phyloP scores from a whole-genome alignment of 2,797 vertebrate species.

The Alcedo quadribrachys region DNA sequence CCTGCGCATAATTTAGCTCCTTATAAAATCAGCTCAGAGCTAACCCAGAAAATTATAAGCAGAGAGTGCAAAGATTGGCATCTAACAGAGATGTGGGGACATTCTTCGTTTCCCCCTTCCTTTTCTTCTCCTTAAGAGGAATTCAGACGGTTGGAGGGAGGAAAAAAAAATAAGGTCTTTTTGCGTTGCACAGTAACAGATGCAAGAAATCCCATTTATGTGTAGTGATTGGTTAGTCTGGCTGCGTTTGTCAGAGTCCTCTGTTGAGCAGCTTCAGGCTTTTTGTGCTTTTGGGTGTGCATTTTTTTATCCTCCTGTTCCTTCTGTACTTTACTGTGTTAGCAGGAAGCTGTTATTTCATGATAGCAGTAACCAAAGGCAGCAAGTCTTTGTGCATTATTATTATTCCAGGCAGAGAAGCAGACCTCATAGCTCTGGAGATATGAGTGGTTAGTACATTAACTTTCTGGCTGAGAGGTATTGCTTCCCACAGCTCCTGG shows the following conservation, averaged over 20 bases:
- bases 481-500: neutral
- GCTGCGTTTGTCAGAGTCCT: neutral
- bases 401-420: neutral
- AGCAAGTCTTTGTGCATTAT: neutral
- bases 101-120: neutral
- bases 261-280: neutral
- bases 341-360: neutral
- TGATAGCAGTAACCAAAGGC: neutral
- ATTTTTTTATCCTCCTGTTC: neutral
- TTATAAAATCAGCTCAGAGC: neutral
- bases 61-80: neutral
- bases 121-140: neutral
- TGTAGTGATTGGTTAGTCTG: neutral
- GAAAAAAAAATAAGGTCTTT: neutral
- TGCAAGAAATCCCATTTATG: neutral
- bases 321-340: neutral
- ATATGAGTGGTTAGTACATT: neutral
- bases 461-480: neutral
- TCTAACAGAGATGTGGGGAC: neutral
- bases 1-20: neutral
- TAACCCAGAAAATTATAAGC: neutral
- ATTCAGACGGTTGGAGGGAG: neutral
- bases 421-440: neutral
- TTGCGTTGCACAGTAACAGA: neutral
- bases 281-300: constrained; percentile 17